These are phyloP conservation scores for Silurus glanis DNA, from an alignment of 2,113 vertebrate genomes.

Conservation along the genomic window DNA sequence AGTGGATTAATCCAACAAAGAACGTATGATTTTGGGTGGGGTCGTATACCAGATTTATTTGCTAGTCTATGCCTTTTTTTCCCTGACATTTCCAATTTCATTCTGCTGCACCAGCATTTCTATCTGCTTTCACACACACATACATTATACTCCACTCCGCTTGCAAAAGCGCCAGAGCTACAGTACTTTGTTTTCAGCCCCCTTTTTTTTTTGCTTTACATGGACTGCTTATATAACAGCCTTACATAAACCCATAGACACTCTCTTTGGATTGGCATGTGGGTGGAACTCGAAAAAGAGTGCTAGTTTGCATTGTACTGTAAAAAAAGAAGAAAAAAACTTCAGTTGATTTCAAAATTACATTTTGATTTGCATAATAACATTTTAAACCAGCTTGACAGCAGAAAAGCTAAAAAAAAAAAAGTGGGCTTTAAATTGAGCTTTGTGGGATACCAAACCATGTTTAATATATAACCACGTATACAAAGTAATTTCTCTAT, in stretches of 20 bases:
- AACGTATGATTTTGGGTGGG: background rate
- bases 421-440: background rate
- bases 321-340: background rate
- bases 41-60: background rate
- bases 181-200: background rate
- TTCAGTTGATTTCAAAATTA: background rate
- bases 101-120: conserved; percentile 29
- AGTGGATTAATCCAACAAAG: background rate
- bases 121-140: background rate
- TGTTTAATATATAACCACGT: background rate
- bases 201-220: background rate
- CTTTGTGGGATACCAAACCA: background rate
- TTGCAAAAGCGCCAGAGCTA: background rate
- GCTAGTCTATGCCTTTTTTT: conserved; percentile 13
- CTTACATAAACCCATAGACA: conserved; percentile 37
- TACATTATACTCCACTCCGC: background rate
- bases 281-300: background rate
- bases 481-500: background rate
- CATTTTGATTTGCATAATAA: background rate
- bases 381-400: background rate
- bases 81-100: conserved; percentile 23
- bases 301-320: too few species aligned
- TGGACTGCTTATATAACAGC: conserved; percentile 37
- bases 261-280: background rate
- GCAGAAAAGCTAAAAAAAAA: background rate